These are phyloP conservation scores for Eumeta japonica DNA, from an alignment of 1,140 invertebrate genomes.

Conservation along the genomic window DNA sequence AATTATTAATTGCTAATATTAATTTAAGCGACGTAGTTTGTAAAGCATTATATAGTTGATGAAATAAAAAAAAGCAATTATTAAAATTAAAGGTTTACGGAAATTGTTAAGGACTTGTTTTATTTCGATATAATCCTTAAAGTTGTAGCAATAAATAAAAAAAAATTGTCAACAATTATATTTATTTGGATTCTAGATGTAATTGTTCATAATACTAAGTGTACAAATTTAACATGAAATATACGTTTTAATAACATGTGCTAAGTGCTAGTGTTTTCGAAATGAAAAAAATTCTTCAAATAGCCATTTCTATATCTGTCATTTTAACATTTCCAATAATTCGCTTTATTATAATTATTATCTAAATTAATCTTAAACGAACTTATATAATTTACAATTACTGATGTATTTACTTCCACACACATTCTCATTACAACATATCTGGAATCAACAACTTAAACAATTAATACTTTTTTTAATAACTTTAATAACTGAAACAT, in stretches of 20 bases:
- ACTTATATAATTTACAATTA: no score
- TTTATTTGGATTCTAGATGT: slow-evolving; percentile 50
- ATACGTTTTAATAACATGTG: slow-evolving; percentile 23
- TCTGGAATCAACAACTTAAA: no score
- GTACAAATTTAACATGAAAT: slow-evolving; percentile 30
- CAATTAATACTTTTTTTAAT: no score
- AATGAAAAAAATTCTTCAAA: no score
- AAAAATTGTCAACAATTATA: slow-evolving; percentile 42
- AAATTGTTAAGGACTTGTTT: slow-evolving; percentile 48
- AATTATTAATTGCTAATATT: slow-evolving; percentile 59
- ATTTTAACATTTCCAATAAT: no score
- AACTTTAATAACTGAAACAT: no score
- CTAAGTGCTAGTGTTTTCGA: slow-evolving; percentile 20
- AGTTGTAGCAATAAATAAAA: slow-evolving; percentile 12
- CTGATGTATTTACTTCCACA: no score
- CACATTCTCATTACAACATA: no score
- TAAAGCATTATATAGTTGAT: slow-evolving; percentile 53
- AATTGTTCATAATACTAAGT: slow-evolving; percentile 19
- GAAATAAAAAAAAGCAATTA: slow-evolving; percentile 55
- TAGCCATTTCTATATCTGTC: no score
- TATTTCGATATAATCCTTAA: no score
- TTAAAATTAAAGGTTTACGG: slow-evolving; percentile 55
- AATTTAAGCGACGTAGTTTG: slow-evolving; percentile 56
- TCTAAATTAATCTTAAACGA: no score
- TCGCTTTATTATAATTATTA: no score